These are phyloP conservation scores for Gallinago jamesoni DNA, from an alignment of 2,113 vertebrate species.

Conservation along the genomic window DNA sequence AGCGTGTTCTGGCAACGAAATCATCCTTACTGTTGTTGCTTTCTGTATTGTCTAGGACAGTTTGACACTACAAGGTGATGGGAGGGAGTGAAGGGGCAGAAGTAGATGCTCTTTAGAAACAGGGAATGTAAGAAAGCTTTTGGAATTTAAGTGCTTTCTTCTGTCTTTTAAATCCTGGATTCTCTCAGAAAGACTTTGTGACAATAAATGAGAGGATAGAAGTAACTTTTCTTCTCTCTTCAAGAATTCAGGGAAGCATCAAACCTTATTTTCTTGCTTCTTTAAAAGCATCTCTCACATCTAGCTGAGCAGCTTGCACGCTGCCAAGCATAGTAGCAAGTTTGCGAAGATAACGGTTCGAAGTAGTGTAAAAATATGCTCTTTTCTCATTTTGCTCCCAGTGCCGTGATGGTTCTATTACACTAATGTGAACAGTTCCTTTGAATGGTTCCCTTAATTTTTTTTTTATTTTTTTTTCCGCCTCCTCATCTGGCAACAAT, in stretches of 20 bases:
- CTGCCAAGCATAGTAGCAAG: conserved; percentile 10
- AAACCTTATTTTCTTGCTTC: not conserved
- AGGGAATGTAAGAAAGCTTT: not conserved
- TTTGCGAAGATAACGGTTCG: not conserved
- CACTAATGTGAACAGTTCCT: not conserved
- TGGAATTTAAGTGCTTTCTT: not conserved
- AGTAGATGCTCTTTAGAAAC: not conserved
- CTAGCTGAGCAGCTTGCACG: not conserved
- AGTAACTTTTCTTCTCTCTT: not conserved
- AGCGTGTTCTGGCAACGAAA: not conserved
- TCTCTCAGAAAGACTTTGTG: not conserved
- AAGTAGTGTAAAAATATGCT: not conserved
- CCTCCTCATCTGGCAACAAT: not conserved
- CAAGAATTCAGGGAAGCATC: not conserved
- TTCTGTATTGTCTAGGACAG: not conserved
- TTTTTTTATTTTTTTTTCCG: not conserved
- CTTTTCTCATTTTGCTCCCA: not conserved
- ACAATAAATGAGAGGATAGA: not conserved
- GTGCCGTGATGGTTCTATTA: not conserved
- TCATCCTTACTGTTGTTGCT: not conserved
- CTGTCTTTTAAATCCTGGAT: not conserved
- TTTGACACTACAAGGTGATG: not conserved
- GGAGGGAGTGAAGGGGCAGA: not conserved
- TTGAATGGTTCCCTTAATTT: not conserved
- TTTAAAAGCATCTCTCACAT: not conserved